Percentiles rank a stretch among this genome's conserved stretches.
These are phyloP conservation scores for Scomber scombrus DNA, from an alignment of 2,113 vertebrate species.

Conservation along the genomic window DNA sequence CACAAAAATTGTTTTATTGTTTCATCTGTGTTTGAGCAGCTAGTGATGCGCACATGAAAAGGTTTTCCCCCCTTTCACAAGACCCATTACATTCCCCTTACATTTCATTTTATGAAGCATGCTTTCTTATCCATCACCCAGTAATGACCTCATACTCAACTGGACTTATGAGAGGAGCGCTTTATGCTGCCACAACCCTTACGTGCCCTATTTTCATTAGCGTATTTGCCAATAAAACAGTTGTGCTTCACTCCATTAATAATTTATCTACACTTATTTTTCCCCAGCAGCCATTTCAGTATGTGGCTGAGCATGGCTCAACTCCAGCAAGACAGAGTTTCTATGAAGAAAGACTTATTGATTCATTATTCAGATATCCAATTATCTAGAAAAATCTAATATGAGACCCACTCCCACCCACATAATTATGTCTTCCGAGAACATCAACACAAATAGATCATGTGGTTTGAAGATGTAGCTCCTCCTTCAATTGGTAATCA, in stretches of 20 bases:
- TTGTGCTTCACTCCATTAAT: constrained; percentile 63
- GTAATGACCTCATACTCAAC: constrained; percentile 52
- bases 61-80: background rate
- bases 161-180: constrained; percentile 17
- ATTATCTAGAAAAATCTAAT: constrained; percentile 60
- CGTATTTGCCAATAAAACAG: constrained; percentile 73
- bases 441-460: constrained; percentile 65
- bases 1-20: background rate
- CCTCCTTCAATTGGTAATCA: constrained; percentile 69
- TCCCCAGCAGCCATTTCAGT: constrained; percentile 29
- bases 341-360: constrained; percentile 41
- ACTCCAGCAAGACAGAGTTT: background rate
- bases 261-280: constrained; percentile 58
- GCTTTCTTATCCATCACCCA: constrained; percentile 47
- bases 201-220: constrained; percentile 51
- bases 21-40: constrained; percentile 27
- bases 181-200: constrained; percentile 23
- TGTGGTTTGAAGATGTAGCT: constrained; percentile 51
- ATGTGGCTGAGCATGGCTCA: constrained; percentile 29
- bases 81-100: constrained; percentile 23
- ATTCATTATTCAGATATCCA: constrained; percentile 71
- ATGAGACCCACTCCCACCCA: constrained; percentile 46
- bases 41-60: constrained; percentile 4
- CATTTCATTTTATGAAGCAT: constrained; percentile 53
- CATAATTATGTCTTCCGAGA: constrained; percentile 67